Base-by-base conservation (phyloP, 2,888 invertebrate species). In the Gibbula magus region DNA sequence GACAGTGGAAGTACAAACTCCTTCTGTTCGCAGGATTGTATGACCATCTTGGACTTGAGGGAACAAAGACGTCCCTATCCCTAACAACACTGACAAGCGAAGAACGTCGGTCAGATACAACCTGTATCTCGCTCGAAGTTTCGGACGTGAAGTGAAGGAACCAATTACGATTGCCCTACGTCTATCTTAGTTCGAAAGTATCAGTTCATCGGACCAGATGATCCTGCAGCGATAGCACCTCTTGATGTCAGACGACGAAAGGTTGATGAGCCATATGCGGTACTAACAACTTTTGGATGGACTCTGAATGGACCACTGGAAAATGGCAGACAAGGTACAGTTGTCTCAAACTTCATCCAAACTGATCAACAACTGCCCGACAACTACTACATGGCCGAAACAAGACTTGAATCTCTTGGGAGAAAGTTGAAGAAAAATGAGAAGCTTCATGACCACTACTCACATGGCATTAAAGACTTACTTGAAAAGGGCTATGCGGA, bases 331-430 rank as follows among this genome's bases (percentile, higher is more conserved):
- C 13, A 53, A 4, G 29, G 16, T 45, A n/a, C 53, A 25, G 75
- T 51, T 39, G 35, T 52, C 7, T 35, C 74, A 5, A 32, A 82
- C 39, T 82, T 77, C 20, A 25, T 77, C 16, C 22, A 75, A 1
- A 16, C 77, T n/a, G 7, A 97, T 96, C 77, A 97, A 94, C 10
- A 97, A 97, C 67, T 96, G 54, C 56, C 66, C 18, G 25, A 73
- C 66, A 77, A 79, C 35, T 53, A 66, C 7, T 5, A 5, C 13
- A 18, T 52, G 16, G 80, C 79, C 16, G 39, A 67, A 22, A 18
- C n/a, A 2, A 51, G n/a, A 16, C 75, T 35, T 7, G 29, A 75
- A 5, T 16, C 32, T 10, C 56, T 82, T 10, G 52, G 56, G 8
- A 80, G 25, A 16, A 39, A 66, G 3, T 35, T 83, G 4, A 32